phyloP scores from a whole-genome alignment of 2,797 vertebrate species.

The Periophthalmus magnuspinnatus region DNA sequence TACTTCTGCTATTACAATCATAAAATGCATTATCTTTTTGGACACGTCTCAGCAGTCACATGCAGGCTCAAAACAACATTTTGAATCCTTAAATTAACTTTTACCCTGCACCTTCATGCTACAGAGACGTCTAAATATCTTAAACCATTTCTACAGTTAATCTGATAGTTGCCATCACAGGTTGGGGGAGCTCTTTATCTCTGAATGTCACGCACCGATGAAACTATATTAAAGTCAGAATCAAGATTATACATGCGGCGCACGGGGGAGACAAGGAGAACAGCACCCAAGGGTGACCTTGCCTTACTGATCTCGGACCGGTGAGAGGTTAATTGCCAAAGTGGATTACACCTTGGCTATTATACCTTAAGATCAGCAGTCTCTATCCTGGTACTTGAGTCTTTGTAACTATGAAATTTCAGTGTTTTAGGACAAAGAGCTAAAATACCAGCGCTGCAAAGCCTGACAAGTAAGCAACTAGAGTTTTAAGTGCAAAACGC shows the following conservation, averaged over 20 bases:
- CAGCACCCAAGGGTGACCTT: slow-evolving; percentile 79
- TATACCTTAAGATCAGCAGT: slow-evolving; percentile 74
- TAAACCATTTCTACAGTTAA: neutral
- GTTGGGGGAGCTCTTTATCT: slow-evolving; percentile 19
- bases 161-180: slow-evolving; percentile 12
- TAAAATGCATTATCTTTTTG: neutral
- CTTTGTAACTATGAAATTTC: slow-evolving; percentile 49
- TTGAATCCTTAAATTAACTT: neutral
- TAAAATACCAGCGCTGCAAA: neutral
- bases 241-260: slow-evolving; percentile 57
- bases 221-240: slow-evolving; percentile 41
- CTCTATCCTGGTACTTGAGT: slow-evolving; percentile 63
- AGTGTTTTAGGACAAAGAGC: slow-evolving; percentile 39
- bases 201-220: slow-evolving; percentile 35
- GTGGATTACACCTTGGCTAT: slow-evolving; percentile 78
- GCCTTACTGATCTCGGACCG: slow-evolving; percentile 74
- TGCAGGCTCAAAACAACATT: neutral
- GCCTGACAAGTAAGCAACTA: neutral
- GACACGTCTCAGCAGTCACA: neutral
- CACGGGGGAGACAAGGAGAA: slow-evolving; percentile 62
- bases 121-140: neutral
- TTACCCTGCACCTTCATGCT: neutral
- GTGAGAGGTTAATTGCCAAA: slow-evolving; percentile 81
- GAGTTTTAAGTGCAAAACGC: neutral
- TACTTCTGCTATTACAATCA: neutral